Base-by-base conservation (phyloP, 1,140 invertebrate genomes). In the Mercenaria mercenaria region DNA sequence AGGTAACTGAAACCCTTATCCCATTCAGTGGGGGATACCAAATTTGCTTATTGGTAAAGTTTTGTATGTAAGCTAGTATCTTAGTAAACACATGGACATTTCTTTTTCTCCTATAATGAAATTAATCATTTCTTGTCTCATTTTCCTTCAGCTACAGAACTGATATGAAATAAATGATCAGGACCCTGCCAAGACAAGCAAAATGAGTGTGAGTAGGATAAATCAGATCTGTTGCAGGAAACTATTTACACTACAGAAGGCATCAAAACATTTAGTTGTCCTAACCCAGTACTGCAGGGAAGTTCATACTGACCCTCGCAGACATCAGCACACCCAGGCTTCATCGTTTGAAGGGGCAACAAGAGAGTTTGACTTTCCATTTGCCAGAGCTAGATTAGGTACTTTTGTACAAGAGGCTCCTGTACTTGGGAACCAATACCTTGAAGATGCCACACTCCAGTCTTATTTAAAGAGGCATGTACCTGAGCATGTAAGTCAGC, bases 321-420 rank as follows among this genome's bases (percentile, higher is more conserved):
- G 20, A 3, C 26, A 20, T 23, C 72, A 76, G 41, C 72, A 76
- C 15, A 43, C 41, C 8, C 11, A 76, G 15, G 39, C 15, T 6
- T 76, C 72, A 10, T 76, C 72, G 26, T 15, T 72, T 15, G 67
- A 72, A 37, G 15, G 2, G 29, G 41, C 26, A 10, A 15, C 47
- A 4, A 76, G 41, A 43, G 85, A 79, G 61, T 20, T 56, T 26
- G 74, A 88, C n/a, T 43, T 91, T 3, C 92, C 92, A 52, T 95
- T 95, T 92, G 82, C 93, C 8, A 85, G 89, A 39, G 94, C 95
- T 2, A 94, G 94, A 86, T 59, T 94, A 6, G 96, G 96, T 11
- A 77, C 76, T 0, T 96, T 96, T 93, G 93, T 94, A 76, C 96
- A 96, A 90, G 92, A 92, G 32, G 80, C 87, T 50, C 96, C 96